Evolutionary conservation across 2,797 vertebrate genomes (phyloP).

Genomic region (Sus cebifrons): DNA sequence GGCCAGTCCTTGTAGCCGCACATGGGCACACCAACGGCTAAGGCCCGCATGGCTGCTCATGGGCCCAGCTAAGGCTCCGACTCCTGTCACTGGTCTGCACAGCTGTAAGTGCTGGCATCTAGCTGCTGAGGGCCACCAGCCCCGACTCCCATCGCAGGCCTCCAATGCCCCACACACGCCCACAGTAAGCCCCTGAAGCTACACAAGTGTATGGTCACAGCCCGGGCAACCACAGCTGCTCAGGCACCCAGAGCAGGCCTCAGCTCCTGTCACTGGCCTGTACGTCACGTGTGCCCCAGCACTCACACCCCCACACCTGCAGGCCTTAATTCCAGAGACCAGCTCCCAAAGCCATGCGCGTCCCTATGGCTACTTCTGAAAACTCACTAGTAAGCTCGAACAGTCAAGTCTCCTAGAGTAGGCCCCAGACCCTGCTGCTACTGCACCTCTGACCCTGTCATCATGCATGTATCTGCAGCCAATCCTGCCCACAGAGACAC

Average conservation of each 20-base stretch:
- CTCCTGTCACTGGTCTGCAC: neutral
- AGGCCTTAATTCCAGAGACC: neutral
- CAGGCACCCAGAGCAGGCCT: neutral
- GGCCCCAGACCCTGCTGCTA: neutral
- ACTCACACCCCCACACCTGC: neutral
- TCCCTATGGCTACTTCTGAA: neutral
- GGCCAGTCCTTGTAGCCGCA: neutral
- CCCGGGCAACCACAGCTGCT: neutral
- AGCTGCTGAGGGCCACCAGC: neutral
- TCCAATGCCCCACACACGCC: neutral
- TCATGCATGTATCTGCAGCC: neutral
- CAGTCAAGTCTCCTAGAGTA: neutral
- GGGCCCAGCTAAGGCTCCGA: neutral
- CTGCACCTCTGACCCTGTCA: neutral
- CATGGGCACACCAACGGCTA: accelerated
- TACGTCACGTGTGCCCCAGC: neutral
- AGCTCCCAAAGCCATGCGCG: neutral
- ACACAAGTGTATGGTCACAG: neutral
- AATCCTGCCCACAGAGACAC: neutral
- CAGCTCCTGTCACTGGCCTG: neutral
- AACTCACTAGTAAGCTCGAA: neutral
- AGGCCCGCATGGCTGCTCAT: neutral
- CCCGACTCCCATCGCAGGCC: neutral
- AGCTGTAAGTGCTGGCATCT: neutral
- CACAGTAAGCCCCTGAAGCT: neutral